phyloP scores from a whole-genome alignment of 2,113 vertebrate genomes.

The Albula goreensis region DNA sequence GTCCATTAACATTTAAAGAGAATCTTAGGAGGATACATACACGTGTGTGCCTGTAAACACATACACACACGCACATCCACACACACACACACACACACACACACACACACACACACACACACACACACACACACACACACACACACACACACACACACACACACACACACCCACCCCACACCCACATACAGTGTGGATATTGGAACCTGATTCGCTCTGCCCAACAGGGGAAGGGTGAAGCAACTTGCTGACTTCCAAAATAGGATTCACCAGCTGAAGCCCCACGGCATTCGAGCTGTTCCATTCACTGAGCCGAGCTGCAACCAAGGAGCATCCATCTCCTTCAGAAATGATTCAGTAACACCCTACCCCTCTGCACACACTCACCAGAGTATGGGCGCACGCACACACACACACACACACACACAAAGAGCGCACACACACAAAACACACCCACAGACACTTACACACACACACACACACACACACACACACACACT shows the following conservation, averaged over 20 bases:
- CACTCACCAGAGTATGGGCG: slow-evolving; percentile 11
- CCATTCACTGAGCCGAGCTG: slow-evolving; percentile 49
- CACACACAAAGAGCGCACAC: background rate
- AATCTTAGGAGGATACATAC: slow-evolving; percentile 2
- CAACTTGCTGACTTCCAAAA: slow-evolving; percentile 13
- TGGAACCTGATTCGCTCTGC: slow-evolving; percentile 14
- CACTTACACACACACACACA: background rate
- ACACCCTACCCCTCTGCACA: slow-evolving; percentile 37
- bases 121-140: background rate
- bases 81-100: slow-evolving; percentile 22
- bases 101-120: slow-evolving; percentile 22
- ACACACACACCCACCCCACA: slow-evolving; percentile 20
- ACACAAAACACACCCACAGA: background rate
- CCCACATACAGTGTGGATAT: slow-evolving; percentile 29
- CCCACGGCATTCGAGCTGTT: slow-evolving; percentile 52
- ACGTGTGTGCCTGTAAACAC: no score
- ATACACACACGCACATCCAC: background rate
- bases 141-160: slow-evolving; percentile 1
- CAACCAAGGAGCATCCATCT: slow-evolving; percentile 53
- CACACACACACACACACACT: background rate
- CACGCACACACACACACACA: slow-evolving; percentile 7
- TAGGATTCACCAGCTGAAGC: slow-evolving; percentile 42
- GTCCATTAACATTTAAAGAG: slow-evolving; percentile 42
- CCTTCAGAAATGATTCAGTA: slow-evolving; percentile 62
- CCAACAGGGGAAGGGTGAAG: slow-evolving; percentile 1